Percentiles rank a stretch among this genome's conserved stretches.
Conservation (phyloP, 2,113 vertebrate genomes). For the Alosa alosa region DNA sequence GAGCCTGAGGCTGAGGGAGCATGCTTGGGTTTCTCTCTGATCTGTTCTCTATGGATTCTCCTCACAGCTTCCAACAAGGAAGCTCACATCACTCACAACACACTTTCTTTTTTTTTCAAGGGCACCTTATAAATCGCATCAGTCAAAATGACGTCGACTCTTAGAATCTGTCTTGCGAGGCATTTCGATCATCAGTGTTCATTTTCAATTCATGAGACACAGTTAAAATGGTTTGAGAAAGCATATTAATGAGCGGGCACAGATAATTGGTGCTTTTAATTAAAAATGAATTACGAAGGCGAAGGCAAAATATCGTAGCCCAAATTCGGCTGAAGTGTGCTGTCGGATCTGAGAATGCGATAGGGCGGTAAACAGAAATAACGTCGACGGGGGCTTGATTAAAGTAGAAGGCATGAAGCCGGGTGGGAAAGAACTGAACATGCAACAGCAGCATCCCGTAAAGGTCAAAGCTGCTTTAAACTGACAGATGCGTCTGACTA, state of each 20-base stretch:
- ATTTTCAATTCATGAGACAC: background rate
- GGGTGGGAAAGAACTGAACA: background rate
- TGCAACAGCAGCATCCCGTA: background rate
- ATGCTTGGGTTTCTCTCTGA: background rate
- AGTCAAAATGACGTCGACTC: background rate
- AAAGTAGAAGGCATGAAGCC: background rate
- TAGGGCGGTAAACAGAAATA: too few relatives aligned
- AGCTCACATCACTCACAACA: background rate
- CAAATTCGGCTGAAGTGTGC: background rate
- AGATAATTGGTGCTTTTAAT: background rate
- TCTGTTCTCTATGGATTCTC: conserved; percentile 1
- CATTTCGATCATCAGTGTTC: background rate
- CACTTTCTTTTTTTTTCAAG: background rate
- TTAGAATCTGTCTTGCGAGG: background rate
- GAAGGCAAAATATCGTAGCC: background rate
- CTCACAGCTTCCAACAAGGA: background rate
- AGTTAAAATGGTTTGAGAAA: background rate
- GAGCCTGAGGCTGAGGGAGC: background rate
- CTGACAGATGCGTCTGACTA: background rate
- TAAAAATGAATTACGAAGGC: background rate
- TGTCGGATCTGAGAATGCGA: background rate
- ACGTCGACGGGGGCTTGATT: background rate
- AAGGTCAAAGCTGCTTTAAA: conserved; percentile 10
- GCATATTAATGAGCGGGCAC: background rate
- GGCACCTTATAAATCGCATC: background rate